Base-by-base conservation (phyloP, 2,797 vertebrate species). In the Mareca strepera region DNA sequence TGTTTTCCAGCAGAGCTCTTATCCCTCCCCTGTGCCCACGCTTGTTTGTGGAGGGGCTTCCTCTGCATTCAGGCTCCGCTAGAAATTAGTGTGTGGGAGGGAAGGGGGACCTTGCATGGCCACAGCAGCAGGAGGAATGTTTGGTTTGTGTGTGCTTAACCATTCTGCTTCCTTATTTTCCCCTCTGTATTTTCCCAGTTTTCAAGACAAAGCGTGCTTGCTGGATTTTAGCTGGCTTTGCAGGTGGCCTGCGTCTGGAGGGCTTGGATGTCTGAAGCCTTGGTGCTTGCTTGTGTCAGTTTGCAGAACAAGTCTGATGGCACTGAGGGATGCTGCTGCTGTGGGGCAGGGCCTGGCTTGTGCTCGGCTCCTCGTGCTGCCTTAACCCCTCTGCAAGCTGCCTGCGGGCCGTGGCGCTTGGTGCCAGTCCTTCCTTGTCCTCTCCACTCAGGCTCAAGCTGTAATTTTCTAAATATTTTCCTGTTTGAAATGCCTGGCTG, bases 391-490 rank as follows among this genome's bases (percentile, higher is more conserved):
- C 53, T 82, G 64, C 69, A 86, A 9, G n/a, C 78, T 76, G 70
- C 70, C 41, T 73, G 52, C 66, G 68, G 82, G 55, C 88, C 3
- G 0, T n/a, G 64, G 60, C 31, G 69, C 29, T 31, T 73, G 33
- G 6, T 92, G 50, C 41, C 23, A 20, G 73, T 64, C 55, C 39
- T 31, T 82, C 41, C 35, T 60, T 78, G 44, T 50, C 66, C 4
- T 89, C 29, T 80, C 44, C 7, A 2, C 0, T 1, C 37, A 62
- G 41, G 23, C 62, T 83, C 81, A 81, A 44, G 33, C 55, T 93
- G 82, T 90, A 83, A 92, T 91, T 93, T 95, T 59, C 52, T 82
- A 39, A 72, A 28, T 72, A 28, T 44, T 87, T 91, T 83, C 60
- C 60, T 64, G 55, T 86, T 94, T 86, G n/a, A 83, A 60, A 62